Base-by-base conservation (phyloP, 2,113 vertebrate genomes). In the Triplophysa rosa region DNA sequence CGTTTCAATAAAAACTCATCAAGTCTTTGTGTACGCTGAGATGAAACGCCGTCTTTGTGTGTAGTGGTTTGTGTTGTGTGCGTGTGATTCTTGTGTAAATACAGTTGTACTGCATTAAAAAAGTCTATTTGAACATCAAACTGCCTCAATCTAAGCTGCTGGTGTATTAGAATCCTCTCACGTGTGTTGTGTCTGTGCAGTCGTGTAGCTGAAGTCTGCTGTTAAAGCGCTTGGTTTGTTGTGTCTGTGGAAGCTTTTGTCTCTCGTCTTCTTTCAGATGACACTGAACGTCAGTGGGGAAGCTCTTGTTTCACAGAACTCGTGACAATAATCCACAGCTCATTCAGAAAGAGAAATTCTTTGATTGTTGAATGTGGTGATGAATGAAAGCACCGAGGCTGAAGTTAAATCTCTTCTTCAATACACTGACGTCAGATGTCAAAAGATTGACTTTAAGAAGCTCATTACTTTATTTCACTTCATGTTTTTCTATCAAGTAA, bases 381-480 rank as follows among this genome's bases (percentile, higher is more conserved):
- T 83, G 75, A 83, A 86, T 81, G 21, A 62, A 83, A n/a, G 70
- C 21, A 69, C 68, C 80, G 81, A 77, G 79, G 86, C 79, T 73
- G 65, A 74, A 29, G 76, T 66, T 69, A 83, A 77, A 84, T 67
- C 58, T 77, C 62, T 49, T 3, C 12, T 42, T 82, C 64, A 86
- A 83, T 82, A 74, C 56, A 83, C 85, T 86, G 62, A 54, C 54
- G 77, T 65, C 63, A 69, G 65, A 84, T 86, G 10, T 81, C 70
- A 87, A n/a, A n/a, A 58, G 49, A 33, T 17, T 13, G 67, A n/a
- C 67, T 52, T 58, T 56, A n/a, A 9, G 54, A 56, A 8, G 33
- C 33, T 37, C 33, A 37, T 37, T 6, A 8, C 33, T 37, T 37
- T 37, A 6, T 37, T 37, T 37, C 7, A 37, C 33, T 37, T 37